phyloP scores from a whole-genome alignment of 2,888 invertebrate genomes.

The Slavum lentiscoides region DNA sequence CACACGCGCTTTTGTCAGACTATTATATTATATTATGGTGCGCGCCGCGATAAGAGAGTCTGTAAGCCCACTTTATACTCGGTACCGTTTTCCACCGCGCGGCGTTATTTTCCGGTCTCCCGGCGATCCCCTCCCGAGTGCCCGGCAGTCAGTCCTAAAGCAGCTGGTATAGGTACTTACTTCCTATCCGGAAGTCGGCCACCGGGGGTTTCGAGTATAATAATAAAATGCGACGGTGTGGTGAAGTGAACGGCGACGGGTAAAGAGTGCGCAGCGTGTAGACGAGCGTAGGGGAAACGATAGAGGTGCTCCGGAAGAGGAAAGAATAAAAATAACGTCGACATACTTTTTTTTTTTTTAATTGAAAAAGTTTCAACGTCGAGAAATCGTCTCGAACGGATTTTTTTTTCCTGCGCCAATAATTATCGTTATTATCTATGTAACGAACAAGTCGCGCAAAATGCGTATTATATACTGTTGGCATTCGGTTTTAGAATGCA shows the following conservation, averaged over 20 bases:
- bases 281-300: no score
- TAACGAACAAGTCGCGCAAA: no score
- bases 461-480: no score
- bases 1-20: slow-evolving; percentile 48
- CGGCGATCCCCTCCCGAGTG: slow-evolving; percentile 31
- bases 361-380: slow-evolving; percentile 50
- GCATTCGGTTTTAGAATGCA: no score
- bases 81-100: slow-evolving; percentile 13
- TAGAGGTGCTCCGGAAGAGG: background rate
- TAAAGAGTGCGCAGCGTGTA: no score
- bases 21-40: background rate
- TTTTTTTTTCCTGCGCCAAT: no score
- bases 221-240: background rate
- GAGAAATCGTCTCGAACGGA: slow-evolving; percentile 13
- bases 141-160: background rate
- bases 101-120: slow-evolving; percentile 46
- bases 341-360: slow-evolving; percentile 21
- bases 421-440: background rate
- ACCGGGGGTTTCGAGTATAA: background rate
- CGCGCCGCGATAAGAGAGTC: slow-evolving; percentile 18
- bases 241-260: background rate
- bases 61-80: slow-evolving; percentile 47
- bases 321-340: slow-evolving; percentile 34
- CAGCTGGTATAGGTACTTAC: no score
- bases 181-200: background rate